phyloP scores from a whole-genome alignment of 1,140 invertebrate genomes.

The Penaeus japonicus region DNA sequence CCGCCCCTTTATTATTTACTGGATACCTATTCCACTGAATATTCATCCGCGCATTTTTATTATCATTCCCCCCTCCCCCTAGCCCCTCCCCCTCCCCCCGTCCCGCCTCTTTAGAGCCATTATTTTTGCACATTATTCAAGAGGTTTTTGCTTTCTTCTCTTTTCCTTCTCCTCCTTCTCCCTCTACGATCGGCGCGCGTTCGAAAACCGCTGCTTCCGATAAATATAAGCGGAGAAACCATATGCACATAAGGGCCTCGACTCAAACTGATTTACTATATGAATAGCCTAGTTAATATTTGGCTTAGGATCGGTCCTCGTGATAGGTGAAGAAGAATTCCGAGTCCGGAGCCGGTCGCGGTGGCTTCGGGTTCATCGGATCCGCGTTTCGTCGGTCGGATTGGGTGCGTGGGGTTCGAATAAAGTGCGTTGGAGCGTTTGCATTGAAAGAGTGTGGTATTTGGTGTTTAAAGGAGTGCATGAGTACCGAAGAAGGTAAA shows the following conservation, averaged over 20 bases:
- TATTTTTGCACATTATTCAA: no score
- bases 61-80: neutral
- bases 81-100: neutral
- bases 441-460: no score
- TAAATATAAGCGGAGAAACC: neutral
- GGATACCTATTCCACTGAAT: neutral
- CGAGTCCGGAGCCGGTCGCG: neutral
- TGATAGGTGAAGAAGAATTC: conserved; percentile 17
- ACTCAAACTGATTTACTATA: conserved; percentile 17
- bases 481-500: neutral
- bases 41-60: neutral
- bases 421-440: neutral
- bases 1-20: neutral
- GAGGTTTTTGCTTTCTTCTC: no score
- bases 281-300: conserved; percentile 25
- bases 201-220: neutral
- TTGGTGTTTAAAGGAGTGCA: no score
- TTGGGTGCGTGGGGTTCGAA: no score
- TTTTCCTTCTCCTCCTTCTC: no score
- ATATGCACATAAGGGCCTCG: neutral
- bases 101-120: no score
- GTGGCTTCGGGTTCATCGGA: no score
- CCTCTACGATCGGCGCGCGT: neutral
- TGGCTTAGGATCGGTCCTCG: conserved; percentile 8
- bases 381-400: no score